These are phyloP conservation scores for Tribolium madens DNA, from an alignment of 1,140 invertebrate genomes.

Conservation along the genomic window DNA sequence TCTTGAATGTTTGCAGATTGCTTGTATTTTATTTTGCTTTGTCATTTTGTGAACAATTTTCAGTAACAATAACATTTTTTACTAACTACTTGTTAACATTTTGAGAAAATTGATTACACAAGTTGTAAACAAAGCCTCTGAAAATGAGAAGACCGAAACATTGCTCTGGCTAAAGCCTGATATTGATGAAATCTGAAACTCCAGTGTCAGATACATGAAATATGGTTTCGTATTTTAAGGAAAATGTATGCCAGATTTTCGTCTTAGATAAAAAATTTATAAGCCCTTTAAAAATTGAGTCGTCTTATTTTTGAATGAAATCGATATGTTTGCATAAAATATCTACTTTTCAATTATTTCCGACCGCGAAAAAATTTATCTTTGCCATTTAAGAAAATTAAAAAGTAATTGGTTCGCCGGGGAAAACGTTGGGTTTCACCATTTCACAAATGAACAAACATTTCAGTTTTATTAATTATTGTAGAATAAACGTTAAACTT, in stretches of 20 bases:
- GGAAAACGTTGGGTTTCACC: no score
- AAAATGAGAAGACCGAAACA: background rate
- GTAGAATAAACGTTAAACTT: no score
- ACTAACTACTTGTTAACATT: no score
- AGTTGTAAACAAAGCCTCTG: background rate
- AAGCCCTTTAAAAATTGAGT: slow-evolving; percentile 10
- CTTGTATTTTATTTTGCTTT: no score
- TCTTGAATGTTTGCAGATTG: no score
- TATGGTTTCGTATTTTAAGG: slow-evolving; percentile 1
- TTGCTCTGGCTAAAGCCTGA: background rate
- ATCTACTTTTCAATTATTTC: background rate
- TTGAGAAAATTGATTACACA: background rate
- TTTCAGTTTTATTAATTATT: no score
- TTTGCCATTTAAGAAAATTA: background rate
- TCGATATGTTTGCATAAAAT: slow-evolving; percentile 15
- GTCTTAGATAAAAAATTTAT: slow-evolving; percentile 24
- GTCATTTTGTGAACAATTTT: no score
- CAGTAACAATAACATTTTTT: no score
- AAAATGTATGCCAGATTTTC: slow-evolving; percentile 10
- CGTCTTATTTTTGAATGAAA: background rate
- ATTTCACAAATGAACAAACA: no score
- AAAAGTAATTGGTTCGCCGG: no score
- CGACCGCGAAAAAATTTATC: background rate
- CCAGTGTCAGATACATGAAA: slow-evolving; percentile 1
- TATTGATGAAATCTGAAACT: slow-evolving; percentile 9